Conservation (phyloP, 1,140 invertebrate genomes). For the Vanessa tameamea region DNA sequence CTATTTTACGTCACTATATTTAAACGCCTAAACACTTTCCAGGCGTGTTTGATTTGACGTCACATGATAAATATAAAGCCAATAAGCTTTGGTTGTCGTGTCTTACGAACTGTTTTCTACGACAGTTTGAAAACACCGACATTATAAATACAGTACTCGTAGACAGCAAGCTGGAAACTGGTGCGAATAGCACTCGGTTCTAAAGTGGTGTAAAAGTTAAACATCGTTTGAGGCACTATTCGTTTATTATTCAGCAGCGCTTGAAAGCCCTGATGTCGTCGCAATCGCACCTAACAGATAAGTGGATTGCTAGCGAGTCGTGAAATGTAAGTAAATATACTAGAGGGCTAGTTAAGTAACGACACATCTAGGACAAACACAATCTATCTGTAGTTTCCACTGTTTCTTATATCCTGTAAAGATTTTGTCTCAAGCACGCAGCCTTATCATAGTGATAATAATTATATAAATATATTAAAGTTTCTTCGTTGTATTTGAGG, state of each 20-base stretch:
- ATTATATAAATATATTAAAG: too few species aligned
- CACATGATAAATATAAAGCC: too few species aligned
- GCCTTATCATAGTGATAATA: too few species aligned
- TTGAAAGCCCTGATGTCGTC: slow-evolving; percentile 22
- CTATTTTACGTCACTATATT: too few species aligned
- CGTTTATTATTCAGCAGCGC: slow-evolving; percentile 35
- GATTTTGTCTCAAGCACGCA: too few species aligned
- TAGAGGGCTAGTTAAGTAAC: neutral
- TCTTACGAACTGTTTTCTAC: neutral
- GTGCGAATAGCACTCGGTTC: slow-evolving; percentile 10
- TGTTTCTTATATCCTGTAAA: too few species aligned
- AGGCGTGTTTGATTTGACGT: too few species aligned
- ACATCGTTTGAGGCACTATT: slow-evolving; percentile 25
- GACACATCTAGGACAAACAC: neutral
- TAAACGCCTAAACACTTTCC: too few species aligned
- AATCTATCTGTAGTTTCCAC: neutral
- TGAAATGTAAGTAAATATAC: slow-evolving; percentile 4
- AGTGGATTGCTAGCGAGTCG: slow-evolving; percentile 11
- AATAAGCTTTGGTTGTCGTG: too few species aligned
- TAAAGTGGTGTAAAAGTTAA: slow-evolving; percentile 35
- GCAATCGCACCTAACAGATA: slow-evolving; percentile 18
- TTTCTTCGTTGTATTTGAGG: too few species aligned
- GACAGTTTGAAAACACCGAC: neutral
- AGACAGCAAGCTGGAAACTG: neutral
- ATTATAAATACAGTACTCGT: neutral